Conservation (phyloP, 2,113 vertebrate species). For the Macaca mulatta region DNA sequence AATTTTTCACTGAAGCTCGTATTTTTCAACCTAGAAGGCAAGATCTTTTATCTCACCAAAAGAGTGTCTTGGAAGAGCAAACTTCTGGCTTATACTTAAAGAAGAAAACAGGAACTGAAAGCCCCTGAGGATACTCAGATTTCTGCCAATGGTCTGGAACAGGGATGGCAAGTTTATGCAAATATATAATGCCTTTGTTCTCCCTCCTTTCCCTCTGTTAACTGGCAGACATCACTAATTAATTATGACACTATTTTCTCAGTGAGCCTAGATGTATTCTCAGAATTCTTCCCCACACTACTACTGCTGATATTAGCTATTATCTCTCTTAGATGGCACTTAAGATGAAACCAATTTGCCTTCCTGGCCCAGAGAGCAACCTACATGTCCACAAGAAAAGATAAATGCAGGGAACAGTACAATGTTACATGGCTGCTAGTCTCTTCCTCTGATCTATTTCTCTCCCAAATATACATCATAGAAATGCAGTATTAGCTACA, state of each 20-base stretch:
- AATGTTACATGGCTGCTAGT: background rate
- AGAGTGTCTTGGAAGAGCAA: background rate
- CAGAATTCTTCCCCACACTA: background rate
- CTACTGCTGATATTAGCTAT: background rate
- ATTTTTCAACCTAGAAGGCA: constrained; percentile 32
- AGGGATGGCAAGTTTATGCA: background rate
- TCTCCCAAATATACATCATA: background rate
- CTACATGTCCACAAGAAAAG: background rate
- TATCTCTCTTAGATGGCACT: background rate
- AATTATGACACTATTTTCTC: background rate
- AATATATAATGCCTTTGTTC: background rate
- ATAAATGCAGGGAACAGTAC: background rate
- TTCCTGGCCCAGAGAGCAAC: background rate
- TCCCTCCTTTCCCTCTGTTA: background rate
- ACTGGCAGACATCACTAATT: background rate
- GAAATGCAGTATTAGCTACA: background rate
- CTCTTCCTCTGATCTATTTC: background rate
- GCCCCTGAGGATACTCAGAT: background rate
- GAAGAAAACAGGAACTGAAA: background rate
- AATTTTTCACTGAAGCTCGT: background rate
- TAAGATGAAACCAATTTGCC: background rate
- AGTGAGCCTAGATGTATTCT: background rate
- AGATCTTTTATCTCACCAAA: background rate
- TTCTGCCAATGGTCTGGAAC: background rate
- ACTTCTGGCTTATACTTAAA: background rate